Conservation (phyloP, 2,113 vertebrate genomes). For the Zosterops pallidus region DNA sequence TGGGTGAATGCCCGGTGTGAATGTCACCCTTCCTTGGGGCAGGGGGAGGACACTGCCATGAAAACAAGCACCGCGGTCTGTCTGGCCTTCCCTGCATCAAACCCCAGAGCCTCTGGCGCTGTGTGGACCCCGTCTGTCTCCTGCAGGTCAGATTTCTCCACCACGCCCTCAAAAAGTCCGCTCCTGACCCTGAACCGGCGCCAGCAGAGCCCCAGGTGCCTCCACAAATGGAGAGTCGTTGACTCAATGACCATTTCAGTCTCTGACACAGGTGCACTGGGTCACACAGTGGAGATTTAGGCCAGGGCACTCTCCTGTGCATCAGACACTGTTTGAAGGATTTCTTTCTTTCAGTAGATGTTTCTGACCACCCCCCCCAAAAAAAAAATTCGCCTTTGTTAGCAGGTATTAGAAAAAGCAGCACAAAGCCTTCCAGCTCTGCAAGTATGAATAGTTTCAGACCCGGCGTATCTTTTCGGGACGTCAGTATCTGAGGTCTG, state of each 20-base stretch:
- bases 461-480: not conserved
- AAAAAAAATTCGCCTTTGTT: not conserved
- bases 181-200: too few species aligned
- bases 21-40: not conserved
- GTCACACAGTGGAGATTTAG: fast-evolving
- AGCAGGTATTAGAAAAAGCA: not conserved
- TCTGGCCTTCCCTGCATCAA: too few species aligned
- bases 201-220: not conserved
- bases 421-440: not conserved
- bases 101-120: not conserved
- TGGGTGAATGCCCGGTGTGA: not conserved
- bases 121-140: not conserved
- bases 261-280: not conserved
- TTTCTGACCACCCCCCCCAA: not conserved
- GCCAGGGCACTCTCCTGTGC: not conserved
- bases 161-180: not conserved
- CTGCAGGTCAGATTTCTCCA: not conserved
- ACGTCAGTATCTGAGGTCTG: not conserved
- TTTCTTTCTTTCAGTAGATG: not conserved
- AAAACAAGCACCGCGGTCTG: not conserved
- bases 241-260: fast-evolving
- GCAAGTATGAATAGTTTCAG: not conserved
- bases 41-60: not conserved
- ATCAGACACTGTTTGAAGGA: not conserved
- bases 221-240: fast-evolving